Evolutionary conservation across 2,113 vertebrate genomes (phyloP).

Genomic region (Ciconia maguari): DNA sequence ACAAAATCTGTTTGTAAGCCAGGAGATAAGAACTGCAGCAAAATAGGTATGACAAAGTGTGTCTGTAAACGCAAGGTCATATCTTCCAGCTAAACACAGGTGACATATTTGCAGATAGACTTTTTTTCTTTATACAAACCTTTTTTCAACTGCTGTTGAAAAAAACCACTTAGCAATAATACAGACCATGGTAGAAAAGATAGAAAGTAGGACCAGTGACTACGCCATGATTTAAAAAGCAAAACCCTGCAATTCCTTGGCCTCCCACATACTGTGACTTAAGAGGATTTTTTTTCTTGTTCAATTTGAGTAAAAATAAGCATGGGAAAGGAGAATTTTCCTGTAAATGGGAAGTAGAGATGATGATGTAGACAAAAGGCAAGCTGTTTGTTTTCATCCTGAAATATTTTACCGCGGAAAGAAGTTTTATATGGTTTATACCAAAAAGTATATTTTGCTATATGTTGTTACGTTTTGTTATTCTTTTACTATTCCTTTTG

Average conservation of each 20-base stretch:
- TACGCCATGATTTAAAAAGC: neutral
- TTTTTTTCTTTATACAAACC: neutral
- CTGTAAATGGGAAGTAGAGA: neutral
- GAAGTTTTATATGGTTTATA: neutral
- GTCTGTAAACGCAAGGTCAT: conserved; percentile 2
- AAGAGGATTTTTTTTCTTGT: neutral
- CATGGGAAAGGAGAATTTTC: neutral
- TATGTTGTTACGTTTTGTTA: neutral
- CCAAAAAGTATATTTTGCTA: neutral
- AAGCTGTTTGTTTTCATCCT: neutral
- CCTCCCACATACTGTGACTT: neutral
- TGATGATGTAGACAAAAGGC: neutral
- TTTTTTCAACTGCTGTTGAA: neutral
- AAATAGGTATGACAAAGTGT: neutral
- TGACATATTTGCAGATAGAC: neutral
- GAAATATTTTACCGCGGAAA: neutral
- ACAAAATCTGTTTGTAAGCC: neutral
- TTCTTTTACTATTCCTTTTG: neutral
- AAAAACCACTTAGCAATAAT: neutral
- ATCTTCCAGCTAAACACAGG: neutral
- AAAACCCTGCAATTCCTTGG: conserved; percentile 4
- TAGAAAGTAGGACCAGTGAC: neutral
- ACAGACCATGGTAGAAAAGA: neutral
- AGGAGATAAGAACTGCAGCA: neutral
- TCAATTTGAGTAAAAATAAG: conserved; percentile 9